Evolutionary conservation across 92 coral and sea anemone genomes (phyloP).

Genomic region (Metridium senile): DNA sequence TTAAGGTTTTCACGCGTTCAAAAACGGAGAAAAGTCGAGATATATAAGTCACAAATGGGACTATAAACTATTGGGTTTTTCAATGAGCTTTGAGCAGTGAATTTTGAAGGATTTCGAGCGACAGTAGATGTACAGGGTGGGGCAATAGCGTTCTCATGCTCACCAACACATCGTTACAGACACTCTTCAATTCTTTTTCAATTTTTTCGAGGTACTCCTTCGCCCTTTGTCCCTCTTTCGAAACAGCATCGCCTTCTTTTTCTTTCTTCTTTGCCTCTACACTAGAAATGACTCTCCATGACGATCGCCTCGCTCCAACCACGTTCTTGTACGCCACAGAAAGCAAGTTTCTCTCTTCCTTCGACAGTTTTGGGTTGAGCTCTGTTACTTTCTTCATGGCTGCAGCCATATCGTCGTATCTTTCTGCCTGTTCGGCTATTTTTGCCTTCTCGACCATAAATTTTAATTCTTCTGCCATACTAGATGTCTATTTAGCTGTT

Average conservation of each 20-base stretch:
- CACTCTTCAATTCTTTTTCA: constrained; percentile 67
- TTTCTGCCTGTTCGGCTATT: constrained; percentile 94
- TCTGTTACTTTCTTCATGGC: constrained; percentile 84
- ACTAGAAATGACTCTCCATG: constrained; percentile 95
- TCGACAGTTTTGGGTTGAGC: constrained; percentile 50
- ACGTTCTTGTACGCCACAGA: constrained; percentile 99
- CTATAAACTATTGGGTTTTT: background rate
- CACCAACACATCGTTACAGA: constrained; percentile 79
- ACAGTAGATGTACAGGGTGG: constrained; percentile 39
- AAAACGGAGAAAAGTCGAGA: background rate
- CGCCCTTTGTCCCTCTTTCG: constrained; percentile 29
- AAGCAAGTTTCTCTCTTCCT: constrained; percentile 95
- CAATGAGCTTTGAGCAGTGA: background rate
- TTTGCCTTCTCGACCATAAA: constrained; percentile 77
- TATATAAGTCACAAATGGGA: background rate
- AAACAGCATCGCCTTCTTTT: constrained; percentile 31
- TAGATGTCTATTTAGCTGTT: constrained; percentile 20
- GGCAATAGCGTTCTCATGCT: constrained; percentile 41
- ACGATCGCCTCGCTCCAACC: constrained; percentile 96
- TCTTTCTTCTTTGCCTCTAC: constrained; percentile 66
- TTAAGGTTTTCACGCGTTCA: background rate
- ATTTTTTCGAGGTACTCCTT: constrained; percentile 63
- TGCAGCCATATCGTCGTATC: constrained; percentile 99
- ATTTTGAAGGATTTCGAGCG: background rate
- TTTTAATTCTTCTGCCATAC: constrained; percentile 50